Percentiles rank a stretch among this genome's conserved stretches.
phyloP scores from a whole-genome alignment of 2,113 vertebrate species.

The Triplophysa rosa region DNA sequence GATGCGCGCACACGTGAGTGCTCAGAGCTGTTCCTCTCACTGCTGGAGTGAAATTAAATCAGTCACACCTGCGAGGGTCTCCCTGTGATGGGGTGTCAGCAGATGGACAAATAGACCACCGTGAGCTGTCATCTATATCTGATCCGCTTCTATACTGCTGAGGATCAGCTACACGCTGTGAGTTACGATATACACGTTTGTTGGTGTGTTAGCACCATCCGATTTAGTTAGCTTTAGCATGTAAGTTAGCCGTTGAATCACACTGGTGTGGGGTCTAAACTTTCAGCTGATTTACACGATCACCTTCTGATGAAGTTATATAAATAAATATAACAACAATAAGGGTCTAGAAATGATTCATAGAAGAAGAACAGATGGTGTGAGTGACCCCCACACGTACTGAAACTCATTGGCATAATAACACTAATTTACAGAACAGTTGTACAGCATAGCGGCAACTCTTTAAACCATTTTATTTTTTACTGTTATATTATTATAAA shows the following conservation, averaged over 20 bases:
- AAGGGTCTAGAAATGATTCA: neutral
- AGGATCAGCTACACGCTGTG: slow-evolving; percentile 13
- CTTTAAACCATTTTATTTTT: too few species aligned
- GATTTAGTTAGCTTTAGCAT: slow-evolving; percentile 27
- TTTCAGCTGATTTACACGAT: neutral
- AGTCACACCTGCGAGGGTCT: slow-evolving; percentile 2
- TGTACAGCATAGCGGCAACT: neutral
- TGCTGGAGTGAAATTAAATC: slow-evolving; percentile 24
- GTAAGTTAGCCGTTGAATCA: neutral
- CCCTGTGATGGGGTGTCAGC: neutral
- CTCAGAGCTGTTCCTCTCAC: neutral
- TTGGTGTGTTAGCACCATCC: slow-evolving; percentile 17
- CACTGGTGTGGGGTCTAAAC: neutral
- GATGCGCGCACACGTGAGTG: slow-evolving; percentile 32
- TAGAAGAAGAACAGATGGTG: neutral
- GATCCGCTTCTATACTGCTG: neutral
- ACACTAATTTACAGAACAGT: neutral
- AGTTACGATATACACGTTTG: neutral
- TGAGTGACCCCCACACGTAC: neutral
- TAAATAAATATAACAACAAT: neutral
- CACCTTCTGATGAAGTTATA: neutral
- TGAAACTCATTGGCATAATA: neutral
- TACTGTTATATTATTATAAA: neutral
- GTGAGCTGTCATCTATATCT: neutral
- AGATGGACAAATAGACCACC: neutral